Percentiles rank a stretch among this genome's conserved stretches.
Conservation (phyloP, 35 echinoderm and acorn worm species). For the Heliocidaris erythrogramma region DNA sequence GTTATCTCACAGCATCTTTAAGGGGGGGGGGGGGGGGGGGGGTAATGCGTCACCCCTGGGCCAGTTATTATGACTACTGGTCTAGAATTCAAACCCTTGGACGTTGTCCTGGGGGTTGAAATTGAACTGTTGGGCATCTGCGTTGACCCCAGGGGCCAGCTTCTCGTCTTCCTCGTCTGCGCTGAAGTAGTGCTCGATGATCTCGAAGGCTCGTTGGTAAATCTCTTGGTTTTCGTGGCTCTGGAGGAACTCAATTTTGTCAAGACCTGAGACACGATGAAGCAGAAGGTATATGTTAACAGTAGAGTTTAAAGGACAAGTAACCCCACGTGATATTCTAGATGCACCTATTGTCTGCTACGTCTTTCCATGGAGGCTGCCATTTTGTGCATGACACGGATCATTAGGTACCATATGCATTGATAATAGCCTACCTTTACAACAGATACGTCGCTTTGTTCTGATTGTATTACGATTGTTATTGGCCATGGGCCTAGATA, state of each 20-base stretch:
- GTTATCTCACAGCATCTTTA: background rate
- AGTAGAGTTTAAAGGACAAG: too few species aligned
- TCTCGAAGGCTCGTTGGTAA: constrained; percentile 92
- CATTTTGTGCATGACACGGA: too few species aligned
- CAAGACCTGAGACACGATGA: constrained; percentile 67
- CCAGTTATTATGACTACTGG: background rate
- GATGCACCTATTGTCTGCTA: too few species aligned
- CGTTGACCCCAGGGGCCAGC: constrained; percentile 75
- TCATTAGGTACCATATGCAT: too few species aligned
- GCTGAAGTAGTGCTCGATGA: constrained; percentile 97
- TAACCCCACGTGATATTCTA: too few species aligned
- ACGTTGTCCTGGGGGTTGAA: constrained; percentile 87
- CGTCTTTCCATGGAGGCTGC: too few species aligned
- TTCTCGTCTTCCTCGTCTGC: constrained; percentile 85
- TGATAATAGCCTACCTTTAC: too few species aligned
- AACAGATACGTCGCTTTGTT: too few species aligned
- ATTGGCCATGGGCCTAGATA: too few species aligned
- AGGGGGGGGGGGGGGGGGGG: too few species aligned
- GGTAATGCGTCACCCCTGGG: background rate
- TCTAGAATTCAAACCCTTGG: constrained; percentile 78
- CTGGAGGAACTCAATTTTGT: constrained; percentile 99
- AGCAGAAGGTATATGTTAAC: constrained; percentile 25
- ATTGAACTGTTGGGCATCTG: constrained; percentile 81
- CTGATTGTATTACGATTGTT: too few species aligned
- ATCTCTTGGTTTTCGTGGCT: constrained; percentile 96